phyloP scores from a whole-genome alignment of 2,113 vertebrate species.

The Petrocephalus zakoni region DNA sequence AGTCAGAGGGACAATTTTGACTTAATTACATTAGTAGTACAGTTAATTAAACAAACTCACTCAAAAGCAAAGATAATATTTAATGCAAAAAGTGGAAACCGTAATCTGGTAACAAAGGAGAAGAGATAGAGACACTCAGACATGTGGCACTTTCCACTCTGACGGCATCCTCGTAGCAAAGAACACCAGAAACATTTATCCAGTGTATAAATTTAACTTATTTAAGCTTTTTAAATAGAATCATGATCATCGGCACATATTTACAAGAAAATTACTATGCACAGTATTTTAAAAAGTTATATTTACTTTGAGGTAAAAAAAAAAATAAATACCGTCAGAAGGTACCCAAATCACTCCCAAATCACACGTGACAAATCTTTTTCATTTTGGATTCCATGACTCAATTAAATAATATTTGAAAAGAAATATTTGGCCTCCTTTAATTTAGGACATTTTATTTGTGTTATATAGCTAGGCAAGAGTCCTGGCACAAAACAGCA shows the following conservation, averaged over 20 bases:
- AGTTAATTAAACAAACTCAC: background rate
- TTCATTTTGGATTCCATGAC: background rate
- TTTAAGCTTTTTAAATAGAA: background rate
- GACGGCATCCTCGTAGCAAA: background rate
- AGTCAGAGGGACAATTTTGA: background rate
- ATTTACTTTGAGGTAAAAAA: background rate
- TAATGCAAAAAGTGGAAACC: background rate
- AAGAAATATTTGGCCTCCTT: background rate
- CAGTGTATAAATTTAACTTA: background rate
- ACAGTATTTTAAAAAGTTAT: conserved; percentile 2
- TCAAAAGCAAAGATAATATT: background rate
- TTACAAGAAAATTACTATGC: conserved; percentile 23
- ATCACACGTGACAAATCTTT: background rate
- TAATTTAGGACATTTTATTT: background rate
- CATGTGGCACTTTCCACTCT: background rate
- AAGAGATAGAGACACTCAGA: background rate
- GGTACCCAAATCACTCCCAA: too few relatives aligned
- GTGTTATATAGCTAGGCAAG: background rate
- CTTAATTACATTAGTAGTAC: background rate
- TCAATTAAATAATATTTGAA: background rate
- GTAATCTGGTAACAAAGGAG: background rate
- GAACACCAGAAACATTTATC: background rate
- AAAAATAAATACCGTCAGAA: background rate
- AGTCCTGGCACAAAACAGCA: background rate
- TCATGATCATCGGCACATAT: background rate